Base-by-base conservation (phyloP, 1,140 invertebrate genomes). In the Cydia splendana region DNA sequence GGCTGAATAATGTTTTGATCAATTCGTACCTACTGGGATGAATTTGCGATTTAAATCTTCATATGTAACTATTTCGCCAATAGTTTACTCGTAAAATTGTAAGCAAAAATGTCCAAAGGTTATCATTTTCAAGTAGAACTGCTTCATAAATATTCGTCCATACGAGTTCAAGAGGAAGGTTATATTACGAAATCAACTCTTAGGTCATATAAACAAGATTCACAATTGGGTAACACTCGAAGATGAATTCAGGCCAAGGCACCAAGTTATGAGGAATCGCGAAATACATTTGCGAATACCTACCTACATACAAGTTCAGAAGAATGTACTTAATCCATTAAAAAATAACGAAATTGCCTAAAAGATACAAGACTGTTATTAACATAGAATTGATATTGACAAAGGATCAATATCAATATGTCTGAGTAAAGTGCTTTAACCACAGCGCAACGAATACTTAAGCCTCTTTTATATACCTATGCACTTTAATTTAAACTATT, bases 101-200 rank as follows among this genome's bases (percentile, higher is more conserved):
- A 9, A 4, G n/a, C 53, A 57, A 57, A 57, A 69, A 69, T 38
- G 15, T 69, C 65, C 2, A 24, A 34, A 38, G 67, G 34, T 42
- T 18, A 71, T 9, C 30, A 38, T 5, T 71, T 71, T 71, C 67
- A 71, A 71, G 67, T 71, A 71, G 18, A 71, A 71, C 38, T 42
- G 6, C 67, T 42, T 71, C 30, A 69, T 69, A 69, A 71, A 71
- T 45, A 18, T 71, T 34, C 30, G 30, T 71, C 9, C n/a, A 45
- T 18, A n/a, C n/a, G 67, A 38, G 67, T 71, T 38, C 67, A 71
- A 38, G 67, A 34, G 67, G 67, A 71, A 71, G 67, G 30, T 67
- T 67, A 24, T 20, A 12, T 62, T 62, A 30, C 24, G 28, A 67
- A 34, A 67, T 42, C 67, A 13, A 71, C 30, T 42, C 34, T 71